These are phyloP conservation scores for Nixonia krombeini DNA, from an alignment of 1,140 invertebrate species.

Conservation along the genomic window DNA sequence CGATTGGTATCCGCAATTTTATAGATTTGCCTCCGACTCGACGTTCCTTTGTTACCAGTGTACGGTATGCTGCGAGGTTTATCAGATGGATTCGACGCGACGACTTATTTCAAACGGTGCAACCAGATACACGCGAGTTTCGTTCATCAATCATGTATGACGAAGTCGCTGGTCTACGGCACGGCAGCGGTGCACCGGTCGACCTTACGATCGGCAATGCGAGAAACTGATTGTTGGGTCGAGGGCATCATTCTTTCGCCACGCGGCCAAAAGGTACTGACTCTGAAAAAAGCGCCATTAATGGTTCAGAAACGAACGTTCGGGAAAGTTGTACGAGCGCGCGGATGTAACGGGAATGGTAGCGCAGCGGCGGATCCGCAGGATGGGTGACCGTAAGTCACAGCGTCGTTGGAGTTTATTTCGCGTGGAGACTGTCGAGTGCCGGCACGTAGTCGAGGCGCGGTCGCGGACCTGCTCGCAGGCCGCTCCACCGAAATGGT, in stretches of 20 bases:
- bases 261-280: constrained; percentile 9
- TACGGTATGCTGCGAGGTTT: too few species aligned
- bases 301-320: constrained; percentile 28
- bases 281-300: constrained; percentile 28
- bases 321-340: constrained; percentile 30
- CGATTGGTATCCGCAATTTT: background rate
- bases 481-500: constrained; percentile 47
- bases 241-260: background rate
- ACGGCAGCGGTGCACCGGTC: too few species aligned
- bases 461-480: constrained; percentile 33
- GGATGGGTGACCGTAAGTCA: constrained; percentile 39
- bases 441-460: constrained; percentile 56
- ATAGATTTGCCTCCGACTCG: too few species aligned
- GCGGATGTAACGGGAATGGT: constrained; percentile 34
- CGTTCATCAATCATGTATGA: too few species aligned
- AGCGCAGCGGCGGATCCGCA: constrained; percentile 40
- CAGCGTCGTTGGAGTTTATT: constrained; percentile 37
- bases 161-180: too few species aligned
- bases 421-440: constrained; percentile 36
- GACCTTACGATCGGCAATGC: too few species aligned
- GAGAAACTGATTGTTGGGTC: background rate
- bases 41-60: too few species aligned
- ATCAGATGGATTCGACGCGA: too few species aligned
- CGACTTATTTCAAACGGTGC: too few species aligned
- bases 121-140: too few species aligned